phyloP scores from a whole-genome alignment of 2,888 invertebrate species.

The Caenorhabditis wallacei region DNA sequence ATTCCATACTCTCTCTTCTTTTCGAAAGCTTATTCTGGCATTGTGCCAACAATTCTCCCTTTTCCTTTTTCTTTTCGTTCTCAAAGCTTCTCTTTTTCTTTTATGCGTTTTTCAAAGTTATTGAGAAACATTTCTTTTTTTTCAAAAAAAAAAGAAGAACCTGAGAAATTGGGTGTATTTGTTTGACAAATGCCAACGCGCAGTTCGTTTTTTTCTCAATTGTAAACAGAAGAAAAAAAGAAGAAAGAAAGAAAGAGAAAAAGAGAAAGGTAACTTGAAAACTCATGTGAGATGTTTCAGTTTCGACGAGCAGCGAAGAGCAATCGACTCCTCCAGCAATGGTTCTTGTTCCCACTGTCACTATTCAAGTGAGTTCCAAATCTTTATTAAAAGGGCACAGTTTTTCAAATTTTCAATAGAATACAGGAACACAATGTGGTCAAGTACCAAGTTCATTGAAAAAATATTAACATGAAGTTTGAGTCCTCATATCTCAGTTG shows the following conservation, averaged over 20 bases:
- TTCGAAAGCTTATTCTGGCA: slow-evolving; percentile 41
- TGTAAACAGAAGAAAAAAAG: slow-evolving; percentile 35
- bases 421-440: too few species aligned
- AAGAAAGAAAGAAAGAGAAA: too few species aligned
- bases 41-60: slow-evolving; percentile 19
- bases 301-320: slow-evolving; percentile 61
- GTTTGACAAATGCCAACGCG: slow-evolving; percentile 52
- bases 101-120: not conserved
- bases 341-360: slow-evolving; percentile 52
- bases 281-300: slow-evolving; percentile 57
- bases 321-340: slow-evolving; percentile 34
- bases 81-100: slow-evolving; percentile 1
- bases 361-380: slow-evolving; percentile 35
- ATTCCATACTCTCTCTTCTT: not conserved
- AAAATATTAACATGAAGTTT: too few species aligned
- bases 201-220: slow-evolving; percentile 28
- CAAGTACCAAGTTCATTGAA: too few species aligned
- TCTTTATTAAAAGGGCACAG: too few species aligned
- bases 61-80: slow-evolving; percentile 13
- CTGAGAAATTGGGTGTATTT: slow-evolving; percentile 38
- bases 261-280: slow-evolving; percentile 1
- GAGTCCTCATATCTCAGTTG: too few species aligned
- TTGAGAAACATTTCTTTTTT: not conserved
- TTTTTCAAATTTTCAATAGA: too few species aligned
- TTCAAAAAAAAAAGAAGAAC: slow-evolving; percentile 17